Percentiles rank a stretch among this genome's conserved stretches.
These are phyloP conservation scores for Temnothorax unifasciatus DNA, from an alignment of 2,888 invertebrate species.

Conservation along the genomic window DNA sequence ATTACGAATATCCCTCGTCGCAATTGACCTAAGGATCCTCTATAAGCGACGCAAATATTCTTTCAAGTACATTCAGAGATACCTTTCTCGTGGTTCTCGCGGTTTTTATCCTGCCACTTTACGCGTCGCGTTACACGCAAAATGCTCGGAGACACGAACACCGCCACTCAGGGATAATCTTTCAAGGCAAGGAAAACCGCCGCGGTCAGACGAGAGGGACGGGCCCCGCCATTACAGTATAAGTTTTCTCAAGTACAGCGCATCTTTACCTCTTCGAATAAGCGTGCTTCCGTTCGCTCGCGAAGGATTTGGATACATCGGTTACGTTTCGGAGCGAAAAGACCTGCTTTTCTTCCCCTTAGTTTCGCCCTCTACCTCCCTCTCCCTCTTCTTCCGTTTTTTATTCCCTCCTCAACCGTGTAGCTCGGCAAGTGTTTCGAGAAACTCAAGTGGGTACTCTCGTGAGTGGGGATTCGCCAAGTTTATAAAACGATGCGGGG, in stretches of 20 bases:
- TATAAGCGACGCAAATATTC: conserved; percentile 1
- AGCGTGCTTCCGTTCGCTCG: conserved; percentile 68
- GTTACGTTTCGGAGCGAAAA: conserved; percentile 26
- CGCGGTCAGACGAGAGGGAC: conserved; percentile 46
- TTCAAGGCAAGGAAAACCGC: conserved; percentile 44
- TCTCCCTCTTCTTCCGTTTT: not conserved
- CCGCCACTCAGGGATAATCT: conserved; percentile 52
- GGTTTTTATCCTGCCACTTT: conserved; percentile 48
- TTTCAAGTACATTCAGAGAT: conserved; percentile 30
- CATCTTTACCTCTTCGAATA: conserved; percentile 64
- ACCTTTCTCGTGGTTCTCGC: conserved; percentile 14
- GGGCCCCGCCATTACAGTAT: conserved; percentile 41
- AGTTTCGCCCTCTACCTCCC: not conserved
- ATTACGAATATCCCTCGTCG: not conserved
- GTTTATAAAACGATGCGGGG: conserved; percentile 77
- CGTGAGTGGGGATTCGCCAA: conserved; percentile 74
- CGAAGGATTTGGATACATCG: conserved; percentile 71
- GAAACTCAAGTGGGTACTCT: conserved; percentile 75
- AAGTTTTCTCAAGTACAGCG: conserved; percentile 42
- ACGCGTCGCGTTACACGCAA: conserved; percentile 48
- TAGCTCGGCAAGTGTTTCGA: conserved; percentile 72
- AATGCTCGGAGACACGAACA: conserved; percentile 34
- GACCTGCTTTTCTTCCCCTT: conserved; percentile 14
- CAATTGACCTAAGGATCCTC: not conserved
- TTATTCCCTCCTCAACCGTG: conserved; percentile 60